A percentile compares a stretch with the other conserved stretches of the same genome.
Evolutionary conservation across 2,797 vertebrate species (phyloP).

Genomic region (Neomorphus geoffroyi): DNA sequence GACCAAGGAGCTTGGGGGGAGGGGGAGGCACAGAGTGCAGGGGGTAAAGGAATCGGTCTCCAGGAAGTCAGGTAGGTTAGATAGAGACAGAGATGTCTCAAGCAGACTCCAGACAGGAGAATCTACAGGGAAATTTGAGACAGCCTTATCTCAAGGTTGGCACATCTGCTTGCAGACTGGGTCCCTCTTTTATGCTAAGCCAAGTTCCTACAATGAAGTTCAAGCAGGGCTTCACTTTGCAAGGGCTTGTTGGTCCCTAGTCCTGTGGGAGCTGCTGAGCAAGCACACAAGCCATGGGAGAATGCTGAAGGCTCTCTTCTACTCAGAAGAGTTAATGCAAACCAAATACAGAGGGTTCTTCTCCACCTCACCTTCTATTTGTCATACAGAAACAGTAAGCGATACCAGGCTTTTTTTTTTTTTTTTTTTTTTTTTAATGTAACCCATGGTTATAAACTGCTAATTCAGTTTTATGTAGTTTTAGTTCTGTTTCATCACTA

Average conservation of each 20-base stretch:
- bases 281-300: background rate
- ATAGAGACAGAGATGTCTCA: background rate
- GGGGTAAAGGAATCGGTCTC: background rate
- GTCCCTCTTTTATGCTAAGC: background rate
- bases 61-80: background rate
- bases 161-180: background rate
- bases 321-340: background rate
- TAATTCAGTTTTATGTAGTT: background rate
- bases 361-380: background rate
- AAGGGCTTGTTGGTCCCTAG: background rate
- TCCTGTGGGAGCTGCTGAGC: background rate
- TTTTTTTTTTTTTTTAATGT: background rate
- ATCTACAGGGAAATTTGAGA: background rate
- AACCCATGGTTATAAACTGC: background rate
- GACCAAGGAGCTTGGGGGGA: too few relatives aligned
- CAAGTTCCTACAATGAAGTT: background rate
- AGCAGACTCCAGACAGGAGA: background rate
- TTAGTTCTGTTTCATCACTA: background rate
- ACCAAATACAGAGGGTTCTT: background rate
- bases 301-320: background rate
- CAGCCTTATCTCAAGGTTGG: background rate
- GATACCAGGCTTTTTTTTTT: background rate
- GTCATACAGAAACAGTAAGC: background rate
- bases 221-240: background rate
- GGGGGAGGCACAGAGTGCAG: background rate